phyloP scores from a whole-genome alignment of 2,797 vertebrate genomes.

The Rhynchonycteris naso region DNA sequence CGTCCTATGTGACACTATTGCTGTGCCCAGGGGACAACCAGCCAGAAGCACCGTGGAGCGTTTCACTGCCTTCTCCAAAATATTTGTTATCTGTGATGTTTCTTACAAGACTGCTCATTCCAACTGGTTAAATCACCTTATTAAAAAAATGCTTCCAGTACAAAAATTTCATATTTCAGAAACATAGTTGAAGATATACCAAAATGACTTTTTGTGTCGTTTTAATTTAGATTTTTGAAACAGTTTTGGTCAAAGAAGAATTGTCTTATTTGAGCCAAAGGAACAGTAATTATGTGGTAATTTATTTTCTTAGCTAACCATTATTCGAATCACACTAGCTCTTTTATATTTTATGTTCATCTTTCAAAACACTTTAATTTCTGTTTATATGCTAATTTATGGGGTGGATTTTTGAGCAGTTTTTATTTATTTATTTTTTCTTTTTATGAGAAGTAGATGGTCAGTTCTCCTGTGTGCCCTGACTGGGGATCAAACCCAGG shows the following conservation, averaged over 20 bases:
- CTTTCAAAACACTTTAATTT: background rate
- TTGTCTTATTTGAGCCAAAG: conserved; percentile 18
- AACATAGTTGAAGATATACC: background rate
- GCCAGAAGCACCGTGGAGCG: background rate
- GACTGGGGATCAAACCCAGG: no score
- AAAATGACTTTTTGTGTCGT: background rate
- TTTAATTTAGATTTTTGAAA: background rate
- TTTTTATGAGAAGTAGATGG: no score
- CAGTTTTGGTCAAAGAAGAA: conserved; percentile 26
- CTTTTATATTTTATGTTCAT: background rate
- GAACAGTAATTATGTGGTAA: background rate
- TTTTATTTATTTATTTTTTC: no score
- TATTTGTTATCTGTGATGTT: background rate
- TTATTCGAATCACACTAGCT: background rate
- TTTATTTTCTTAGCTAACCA: background rate
- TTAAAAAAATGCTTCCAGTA: conserved; percentile 15
- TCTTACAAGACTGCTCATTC: background rate
- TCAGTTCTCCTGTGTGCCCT: no score
- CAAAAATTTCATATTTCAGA: background rate
- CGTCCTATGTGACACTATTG: accelerated
- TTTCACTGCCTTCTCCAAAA: background rate
- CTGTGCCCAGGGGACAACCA: accelerated
- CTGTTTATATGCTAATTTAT: background rate
- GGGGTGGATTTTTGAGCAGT: background rate
- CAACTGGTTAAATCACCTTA: conserved; percentile 5